Conservation (phyloP, 2,797 vertebrate species). For the Darevskia nairensis region DNA sequence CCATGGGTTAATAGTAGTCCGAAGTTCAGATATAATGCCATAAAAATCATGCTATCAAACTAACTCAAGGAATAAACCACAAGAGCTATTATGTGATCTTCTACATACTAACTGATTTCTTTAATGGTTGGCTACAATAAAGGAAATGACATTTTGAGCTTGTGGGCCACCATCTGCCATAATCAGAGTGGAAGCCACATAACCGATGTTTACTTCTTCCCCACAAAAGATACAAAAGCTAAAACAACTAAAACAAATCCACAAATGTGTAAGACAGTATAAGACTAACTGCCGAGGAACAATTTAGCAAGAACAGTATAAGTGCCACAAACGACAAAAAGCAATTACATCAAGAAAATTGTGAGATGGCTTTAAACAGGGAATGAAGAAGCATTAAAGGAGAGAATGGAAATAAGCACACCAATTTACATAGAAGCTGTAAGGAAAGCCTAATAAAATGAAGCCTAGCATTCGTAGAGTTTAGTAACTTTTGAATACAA, state of each 20-base stretch:
- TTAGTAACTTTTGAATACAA: background rate
- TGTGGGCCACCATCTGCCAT: background rate
- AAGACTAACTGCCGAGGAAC: constrained; percentile 45
- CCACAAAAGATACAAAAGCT: too few species aligned
- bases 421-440: constrained; percentile 23
- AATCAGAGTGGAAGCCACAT: background rate
- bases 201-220: background rate
- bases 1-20: constrained; percentile 65
- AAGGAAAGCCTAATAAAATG: constrained; percentile 32
- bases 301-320: constrained; percentile 47
- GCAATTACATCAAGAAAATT: constrained; percentile 44
- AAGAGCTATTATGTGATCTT: background rate
- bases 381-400: constrained; percentile 80
- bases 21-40: constrained; percentile 34
- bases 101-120: background rate
- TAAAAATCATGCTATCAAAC: constrained; percentile 29
- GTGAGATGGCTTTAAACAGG: constrained; percentile 52
- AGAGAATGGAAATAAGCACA: constrained; percentile 75
- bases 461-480: constrained; percentile 24
- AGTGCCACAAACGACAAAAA: constrained; percentile 55
- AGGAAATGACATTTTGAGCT: background rate
- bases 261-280: constrained; percentile 35
- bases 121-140: background rate
- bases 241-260: background rate
- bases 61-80: constrained; percentile 33